Evolutionary conservation across 2,888 invertebrate species (phyloP).

Genomic region (Nomada lathburiana): DNA sequence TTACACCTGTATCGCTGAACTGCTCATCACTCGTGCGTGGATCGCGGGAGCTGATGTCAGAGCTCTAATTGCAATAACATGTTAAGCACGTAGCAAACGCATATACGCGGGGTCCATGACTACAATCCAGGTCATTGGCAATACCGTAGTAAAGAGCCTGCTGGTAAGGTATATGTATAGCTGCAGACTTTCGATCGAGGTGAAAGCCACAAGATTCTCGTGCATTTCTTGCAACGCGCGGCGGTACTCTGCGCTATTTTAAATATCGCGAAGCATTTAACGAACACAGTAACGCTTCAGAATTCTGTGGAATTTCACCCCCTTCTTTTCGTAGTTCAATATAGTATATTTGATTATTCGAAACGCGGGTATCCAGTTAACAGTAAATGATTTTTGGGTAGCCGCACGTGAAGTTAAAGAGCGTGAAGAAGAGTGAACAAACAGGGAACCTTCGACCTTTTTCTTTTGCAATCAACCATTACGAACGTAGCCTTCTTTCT

Average conservation of each 20-base stretch:
- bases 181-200: conserved; percentile 19
- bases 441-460: no score
- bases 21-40: conserved; percentile 30
- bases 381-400: no score
- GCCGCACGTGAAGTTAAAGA: no score
- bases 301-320: no score
- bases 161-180: not conserved
- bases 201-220: conserved; percentile 17
- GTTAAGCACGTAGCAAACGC: conserved; percentile 12
- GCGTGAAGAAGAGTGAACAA: no score
- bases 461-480: no score
- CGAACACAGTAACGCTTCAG: no score
- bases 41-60: conserved; percentile 40
- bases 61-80: conserved; percentile 37
- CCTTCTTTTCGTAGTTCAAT: no score
- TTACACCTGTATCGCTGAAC: conserved; percentile 39
- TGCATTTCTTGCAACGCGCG: not conserved
- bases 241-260: not conserved
- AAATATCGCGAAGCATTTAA: no score
- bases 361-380: no score
- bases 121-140: conserved; percentile 41
- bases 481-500: no score
- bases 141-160: conserved; percentile 19
- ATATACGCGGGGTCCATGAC: not conserved
- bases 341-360: no score